Conservation (phyloP, 2,888 invertebrate genomes). For the Ischnura elegans region DNA sequence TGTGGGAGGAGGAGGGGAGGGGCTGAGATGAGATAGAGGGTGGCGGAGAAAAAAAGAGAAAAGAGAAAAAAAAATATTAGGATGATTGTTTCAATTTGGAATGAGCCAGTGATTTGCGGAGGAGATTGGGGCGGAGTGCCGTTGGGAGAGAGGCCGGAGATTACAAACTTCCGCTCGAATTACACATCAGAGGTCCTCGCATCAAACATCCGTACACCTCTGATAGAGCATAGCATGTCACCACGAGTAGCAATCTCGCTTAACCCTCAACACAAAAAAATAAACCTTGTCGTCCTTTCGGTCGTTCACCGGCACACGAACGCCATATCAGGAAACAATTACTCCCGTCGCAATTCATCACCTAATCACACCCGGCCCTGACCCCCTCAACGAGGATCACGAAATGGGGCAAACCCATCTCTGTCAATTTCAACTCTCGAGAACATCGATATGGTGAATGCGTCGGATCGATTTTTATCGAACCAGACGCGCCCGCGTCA, state of each 20-base stretch:
- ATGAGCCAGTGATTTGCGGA: not conserved
- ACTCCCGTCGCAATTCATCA: not conserved
- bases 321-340: not conserved
- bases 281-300: not conserved
- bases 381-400: not conserved
- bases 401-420: not conserved
- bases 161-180: not conserved
- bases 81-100: not conserved
- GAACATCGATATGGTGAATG: not conserved
- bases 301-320: not conserved
- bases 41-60: constrained; percentile 68
- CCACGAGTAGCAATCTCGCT: not conserved
- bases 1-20: constrained; percentile 68
- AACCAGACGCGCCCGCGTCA: not conserved
- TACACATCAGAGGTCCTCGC: not conserved
- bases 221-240: not conserved
- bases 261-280: not conserved
- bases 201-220: not conserved
- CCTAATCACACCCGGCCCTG: too few species aligned
- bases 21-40: constrained; percentile 66
- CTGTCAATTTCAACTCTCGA: not conserved
- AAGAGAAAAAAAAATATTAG: not conserved
- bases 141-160: not conserved
- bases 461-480: constrained; percentile 5
- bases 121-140: not conserved